These are phyloP conservation scores for Podargus strigoides DNA, from an alignment of 2,797 vertebrate genomes.

Conservation along the genomic window DNA sequence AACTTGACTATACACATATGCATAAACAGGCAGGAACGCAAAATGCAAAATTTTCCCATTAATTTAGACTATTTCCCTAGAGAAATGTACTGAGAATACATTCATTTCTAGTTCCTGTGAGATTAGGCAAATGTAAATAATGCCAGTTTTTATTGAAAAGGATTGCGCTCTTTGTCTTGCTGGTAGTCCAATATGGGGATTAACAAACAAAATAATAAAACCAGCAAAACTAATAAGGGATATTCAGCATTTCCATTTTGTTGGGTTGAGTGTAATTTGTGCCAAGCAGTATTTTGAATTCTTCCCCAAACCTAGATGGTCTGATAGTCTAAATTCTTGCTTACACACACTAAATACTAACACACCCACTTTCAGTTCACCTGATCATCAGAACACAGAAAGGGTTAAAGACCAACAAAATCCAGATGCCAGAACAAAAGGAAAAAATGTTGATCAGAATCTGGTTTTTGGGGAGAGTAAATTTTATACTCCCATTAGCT, in stretches of 20 bases:
- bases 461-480: background rate
- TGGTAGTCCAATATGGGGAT: background rate
- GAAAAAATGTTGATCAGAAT: background rate
- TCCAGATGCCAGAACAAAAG: background rate
- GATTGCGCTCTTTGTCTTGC: background rate
- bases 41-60: background rate
- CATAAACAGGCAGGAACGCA: background rate
- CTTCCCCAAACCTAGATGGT: background rate
- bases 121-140: constrained; percentile 38
- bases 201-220: constrained; percentile 18
- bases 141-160: background rate
- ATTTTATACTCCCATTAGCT: background rate
- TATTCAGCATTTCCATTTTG: background rate
- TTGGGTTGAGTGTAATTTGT: background rate
- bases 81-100: background rate
- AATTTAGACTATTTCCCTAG: background rate
- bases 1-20: background rate
- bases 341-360: background rate
- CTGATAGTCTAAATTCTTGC: background rate
- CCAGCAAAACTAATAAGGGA: background rate
- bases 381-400: background rate
- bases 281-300: background rate
- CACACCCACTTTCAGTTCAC: background rate
- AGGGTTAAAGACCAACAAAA: background rate
- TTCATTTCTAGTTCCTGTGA: background rate